phyloP scores from a whole-genome alignment of 2,113 vertebrate species.

The Pycnonotus jocosus region DNA sequence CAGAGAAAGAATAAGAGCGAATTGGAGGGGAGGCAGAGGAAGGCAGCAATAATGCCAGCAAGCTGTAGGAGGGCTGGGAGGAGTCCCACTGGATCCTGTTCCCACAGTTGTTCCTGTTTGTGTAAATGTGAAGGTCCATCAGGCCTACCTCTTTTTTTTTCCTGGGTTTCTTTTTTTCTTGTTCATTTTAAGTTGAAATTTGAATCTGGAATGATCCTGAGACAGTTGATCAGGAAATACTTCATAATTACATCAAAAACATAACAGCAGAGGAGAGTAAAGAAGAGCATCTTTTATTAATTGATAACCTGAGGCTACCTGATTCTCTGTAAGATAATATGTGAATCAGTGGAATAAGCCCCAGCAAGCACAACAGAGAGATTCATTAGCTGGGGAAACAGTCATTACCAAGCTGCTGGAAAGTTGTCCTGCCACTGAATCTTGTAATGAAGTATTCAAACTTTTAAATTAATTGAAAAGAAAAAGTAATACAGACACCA shows the following conservation, averaged over 20 bases:
- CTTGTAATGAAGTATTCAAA: background rate
- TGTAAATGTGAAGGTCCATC: background rate
- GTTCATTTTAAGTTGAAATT: background rate
- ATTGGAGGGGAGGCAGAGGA: background rate
- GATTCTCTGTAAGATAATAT: background rate
- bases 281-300: constrained; percentile 9
- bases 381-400: background rate
- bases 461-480: background rate
- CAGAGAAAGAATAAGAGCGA: background rate
- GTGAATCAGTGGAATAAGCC: background rate
- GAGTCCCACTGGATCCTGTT: background rate
- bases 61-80: background rate
- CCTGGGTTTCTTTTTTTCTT: background rate
- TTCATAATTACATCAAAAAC: background rate
- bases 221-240: background rate
- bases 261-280: background rate
- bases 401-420: background rate
- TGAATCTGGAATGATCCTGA: background rate
- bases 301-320: background rate
- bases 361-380: background rate
- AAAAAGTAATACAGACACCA: background rate
- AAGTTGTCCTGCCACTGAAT: background rate
- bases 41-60: background rate
- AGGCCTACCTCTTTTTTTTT: background rate
- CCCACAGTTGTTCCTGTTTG: fast-evolving